Base-by-base conservation (phyloP, 2,113 vertebrate genomes). In the Xerus inauris region DNA sequence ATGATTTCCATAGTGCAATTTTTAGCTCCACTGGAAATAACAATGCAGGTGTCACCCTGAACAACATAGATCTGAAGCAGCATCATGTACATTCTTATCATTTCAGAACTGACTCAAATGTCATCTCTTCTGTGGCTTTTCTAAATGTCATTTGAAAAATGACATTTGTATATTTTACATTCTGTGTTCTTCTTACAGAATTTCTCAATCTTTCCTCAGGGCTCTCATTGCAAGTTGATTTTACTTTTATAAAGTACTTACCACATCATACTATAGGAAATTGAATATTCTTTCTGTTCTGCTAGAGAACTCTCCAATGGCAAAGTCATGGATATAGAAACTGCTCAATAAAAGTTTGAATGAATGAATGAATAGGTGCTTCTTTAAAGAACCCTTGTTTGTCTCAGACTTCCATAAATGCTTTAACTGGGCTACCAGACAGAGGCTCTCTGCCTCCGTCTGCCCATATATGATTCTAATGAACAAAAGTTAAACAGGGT, bases 141-240 rank as follows among this genome's bases (percentile, higher is more conserved):
- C 54, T 87, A 89, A 94, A 97, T 93, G 91, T 82, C 89, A 54
- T 49, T 84, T 86, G 45, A 95, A 94, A 94, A 94, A 87, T 93
- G 72, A 45, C 86, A 83, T 90, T 94, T 94, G 62, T 91, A 22
- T 82, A 59, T 91, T 94, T 83, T 89, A 82, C 24, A 79, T 89
- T 89, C 49, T 38, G 0, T 6, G 26, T 8, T 72, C 62, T 38
- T 9, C 51, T 32, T 51, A 24, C 35, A 87, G 38, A 76, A 89
- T 75, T 59, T 65, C 51, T 80, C 94, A 22, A 57, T 93, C 73
- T 47, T 67, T 57, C 35, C 64, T 76, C 13, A 20, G 17, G 24
- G 17, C 10, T 94, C 24, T 45, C 19, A 67, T 9, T 92, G 14
- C 30, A 92, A 47, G 30, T 64, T 87, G 28, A 42, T 71, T 85